These are phyloP conservation scores for Spermophilus dauricus DNA, from an alignment of 2,113 vertebrate genomes.

Conservation along the genomic window DNA sequence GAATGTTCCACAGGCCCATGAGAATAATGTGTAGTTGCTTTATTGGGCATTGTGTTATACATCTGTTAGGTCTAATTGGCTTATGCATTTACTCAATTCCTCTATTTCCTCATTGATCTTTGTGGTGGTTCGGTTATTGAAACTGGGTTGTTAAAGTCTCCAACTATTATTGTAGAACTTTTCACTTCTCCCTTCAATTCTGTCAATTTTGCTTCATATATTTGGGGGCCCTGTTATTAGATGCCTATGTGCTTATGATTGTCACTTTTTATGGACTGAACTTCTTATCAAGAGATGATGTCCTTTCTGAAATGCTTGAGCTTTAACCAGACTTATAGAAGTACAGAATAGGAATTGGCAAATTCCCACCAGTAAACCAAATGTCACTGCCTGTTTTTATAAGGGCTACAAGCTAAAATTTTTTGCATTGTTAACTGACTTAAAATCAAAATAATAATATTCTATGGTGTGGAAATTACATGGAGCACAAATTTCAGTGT, in stretches of 20 bases:
- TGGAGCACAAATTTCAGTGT: background rate
- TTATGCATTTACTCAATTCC: background rate
- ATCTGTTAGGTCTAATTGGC: background rate
- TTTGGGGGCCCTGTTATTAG: background rate
- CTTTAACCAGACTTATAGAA: background rate
- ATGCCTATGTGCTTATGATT: background rate
- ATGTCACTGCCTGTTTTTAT: background rate
- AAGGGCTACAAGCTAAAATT: background rate
- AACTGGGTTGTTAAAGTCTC: background rate
- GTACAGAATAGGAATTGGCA: background rate
- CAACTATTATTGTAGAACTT: background rate
- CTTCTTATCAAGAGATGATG: background rate
- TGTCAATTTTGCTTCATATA: background rate
- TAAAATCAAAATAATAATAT: background rate
- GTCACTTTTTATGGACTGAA: background rate
- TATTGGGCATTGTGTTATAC: background rate
- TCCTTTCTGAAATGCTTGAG: background rate
- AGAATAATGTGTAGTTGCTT: background rate
- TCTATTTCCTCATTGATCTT: too few species aligned
- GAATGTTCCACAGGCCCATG: background rate
- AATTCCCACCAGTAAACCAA: background rate
- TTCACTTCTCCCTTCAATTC: background rate
- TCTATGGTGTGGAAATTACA: background rate
- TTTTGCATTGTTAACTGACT: background rate
- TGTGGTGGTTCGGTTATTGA: background rate